A percentile compares a stretch with the other conserved stretches of the same genome.
These are phyloP conservation scores for Mythimna albipuncta DNA, from an alignment of 2,888 invertebrate genomes.

Conservation along the genomic window DNA sequence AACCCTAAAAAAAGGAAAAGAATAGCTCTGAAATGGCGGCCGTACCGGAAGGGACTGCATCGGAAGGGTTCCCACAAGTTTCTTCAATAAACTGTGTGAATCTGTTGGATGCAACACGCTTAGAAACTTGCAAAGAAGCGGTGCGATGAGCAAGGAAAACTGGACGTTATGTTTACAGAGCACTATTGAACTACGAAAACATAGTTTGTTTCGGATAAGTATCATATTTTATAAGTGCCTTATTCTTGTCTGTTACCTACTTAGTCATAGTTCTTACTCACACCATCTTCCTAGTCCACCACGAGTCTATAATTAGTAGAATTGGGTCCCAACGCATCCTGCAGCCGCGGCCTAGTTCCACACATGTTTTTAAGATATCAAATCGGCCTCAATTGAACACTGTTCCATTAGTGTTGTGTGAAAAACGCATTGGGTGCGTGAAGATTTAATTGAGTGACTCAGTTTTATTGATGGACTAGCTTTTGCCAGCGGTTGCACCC, in stretches of 20 bases:
- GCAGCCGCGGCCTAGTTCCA: slow-evolving; percentile 56
- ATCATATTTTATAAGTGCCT: background rate
- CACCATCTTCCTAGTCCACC: slow-evolving; percentile 10
- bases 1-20: too few relatives aligned
- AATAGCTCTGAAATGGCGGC: too few relatives aligned
- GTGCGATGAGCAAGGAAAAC: too few relatives aligned
- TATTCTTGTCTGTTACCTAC: background rate
- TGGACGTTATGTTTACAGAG: background rate
- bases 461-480: slow-evolving; percentile 3
- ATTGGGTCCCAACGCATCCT: slow-evolving; percentile 55
- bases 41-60: too few relatives aligned
- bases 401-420: slow-evolving; percentile 39
- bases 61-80: too few relatives aligned
- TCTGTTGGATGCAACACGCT: too few relatives aligned
- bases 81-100: too few relatives aligned
- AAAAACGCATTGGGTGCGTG: slow-evolving; percentile 33
- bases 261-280: slow-evolving; percentile 4
- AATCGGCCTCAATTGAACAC: slow-evolving; percentile 51
- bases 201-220: background rate
- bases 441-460: slow-evolving; percentile 8
- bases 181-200: background rate
- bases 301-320: slow-evolving; percentile 54
- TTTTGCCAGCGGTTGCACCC: too few relatives aligned
- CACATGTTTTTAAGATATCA: slow-evolving; percentile 65
- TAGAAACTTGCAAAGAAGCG: too few relatives aligned